A percentile compares a stretch with the other conserved stretches of the same genome.
Evolutionary conservation across 2,888 invertebrate genomes (phyloP).

Genomic region (Nysson spinosus): DNA sequence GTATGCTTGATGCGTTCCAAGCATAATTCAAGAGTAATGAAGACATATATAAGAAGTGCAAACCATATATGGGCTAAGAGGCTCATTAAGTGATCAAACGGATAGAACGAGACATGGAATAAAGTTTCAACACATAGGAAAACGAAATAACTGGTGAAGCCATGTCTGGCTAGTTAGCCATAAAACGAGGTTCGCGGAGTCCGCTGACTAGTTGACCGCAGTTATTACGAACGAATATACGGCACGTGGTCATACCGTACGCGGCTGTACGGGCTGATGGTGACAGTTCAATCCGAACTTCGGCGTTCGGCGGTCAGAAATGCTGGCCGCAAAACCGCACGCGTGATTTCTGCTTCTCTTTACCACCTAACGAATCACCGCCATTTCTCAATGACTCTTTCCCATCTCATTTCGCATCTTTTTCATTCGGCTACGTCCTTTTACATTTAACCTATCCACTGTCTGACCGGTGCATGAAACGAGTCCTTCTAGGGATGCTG

Average conservation of each 20-base stretch:
- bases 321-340: constrained; percentile 75
- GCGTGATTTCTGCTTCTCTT: constrained; percentile 74
- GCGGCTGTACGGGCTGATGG: constrained; percentile 71
- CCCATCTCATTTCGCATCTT: constrained; percentile 4
- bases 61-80: too few species aligned
- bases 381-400: constrained; percentile 23
- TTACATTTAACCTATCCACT: too few species aligned
- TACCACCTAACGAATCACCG: constrained; percentile 41
- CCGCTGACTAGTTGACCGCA: constrained; percentile 68
- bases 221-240: constrained; percentile 73
- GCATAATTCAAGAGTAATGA: too few species aligned
- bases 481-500: too few species aligned
- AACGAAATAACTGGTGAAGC: background rate
- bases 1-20: too few species aligned
- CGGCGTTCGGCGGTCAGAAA: constrained; percentile 75
- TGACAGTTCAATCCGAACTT: constrained; percentile 78
- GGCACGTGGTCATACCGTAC: constrained; percentile 62
- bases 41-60: too few species aligned
- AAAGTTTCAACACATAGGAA: background rate
- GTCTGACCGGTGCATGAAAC: too few species aligned
- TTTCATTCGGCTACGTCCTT: constrained; percentile 1
- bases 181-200: constrained; percentile 65
- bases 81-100: constrained; percentile 13
- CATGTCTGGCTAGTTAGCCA: constrained; percentile 36
- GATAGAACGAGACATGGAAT: background rate